phyloP scores from a whole-genome alignment of 2,113 vertebrate genomes.

The Vicugna pacos region DNA sequence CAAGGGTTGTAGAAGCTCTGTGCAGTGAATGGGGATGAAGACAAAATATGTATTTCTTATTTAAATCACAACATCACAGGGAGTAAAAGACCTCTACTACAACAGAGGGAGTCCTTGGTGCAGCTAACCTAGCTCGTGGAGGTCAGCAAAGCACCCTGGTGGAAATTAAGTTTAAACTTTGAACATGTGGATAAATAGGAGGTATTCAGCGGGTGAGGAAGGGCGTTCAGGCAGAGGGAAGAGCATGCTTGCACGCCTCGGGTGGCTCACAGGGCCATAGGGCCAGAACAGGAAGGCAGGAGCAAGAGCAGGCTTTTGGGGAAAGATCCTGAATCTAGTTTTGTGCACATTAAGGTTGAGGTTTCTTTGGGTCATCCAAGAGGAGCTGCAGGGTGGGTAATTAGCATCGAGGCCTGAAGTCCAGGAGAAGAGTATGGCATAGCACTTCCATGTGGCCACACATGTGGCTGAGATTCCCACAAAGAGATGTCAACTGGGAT shows the following conservation, averaged over 20 bases:
- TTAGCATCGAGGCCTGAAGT: neutral
- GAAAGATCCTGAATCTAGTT: neutral
- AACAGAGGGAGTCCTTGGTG: neutral
- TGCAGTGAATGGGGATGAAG: neutral
- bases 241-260: neutral
- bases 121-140: neutral
- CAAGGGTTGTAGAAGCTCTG: neutral
- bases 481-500: neutral
- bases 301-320: neutral
- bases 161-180: neutral
- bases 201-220: neutral
- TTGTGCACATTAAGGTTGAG: neutral
- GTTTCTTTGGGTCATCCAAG: neutral
- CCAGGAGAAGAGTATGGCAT: neutral
- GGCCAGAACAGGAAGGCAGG: neutral
- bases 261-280: neutral
- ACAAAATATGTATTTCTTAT: neutral
- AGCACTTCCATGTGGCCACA: neutral
- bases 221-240: neutral
- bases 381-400: neutral
- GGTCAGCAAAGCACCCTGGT: neutral
- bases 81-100: neutral
- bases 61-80: neutral
- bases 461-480: neutral
- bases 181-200: neutral